These are phyloP conservation scores for Cosmopolites sordidus DNA, from an alignment of 2,888 invertebrate species.

Conservation along the genomic window DNA sequence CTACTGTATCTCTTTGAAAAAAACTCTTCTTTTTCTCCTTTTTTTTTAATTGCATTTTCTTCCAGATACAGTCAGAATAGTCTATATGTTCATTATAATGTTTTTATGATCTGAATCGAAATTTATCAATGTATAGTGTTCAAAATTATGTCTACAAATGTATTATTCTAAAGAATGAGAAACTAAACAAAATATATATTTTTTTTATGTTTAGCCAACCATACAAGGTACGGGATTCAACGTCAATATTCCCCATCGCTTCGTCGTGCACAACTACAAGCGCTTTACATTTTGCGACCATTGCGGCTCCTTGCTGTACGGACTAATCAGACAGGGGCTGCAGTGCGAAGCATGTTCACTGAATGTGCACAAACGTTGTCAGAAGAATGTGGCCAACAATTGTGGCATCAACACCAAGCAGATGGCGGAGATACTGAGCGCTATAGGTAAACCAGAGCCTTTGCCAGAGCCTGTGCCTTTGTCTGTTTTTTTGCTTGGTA, in stretches of 20 bases:
- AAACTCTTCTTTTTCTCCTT: too few species aligned
- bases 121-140: too few species aligned
- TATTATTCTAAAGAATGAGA: too few species aligned
- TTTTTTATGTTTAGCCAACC: constrained; percentile 5
- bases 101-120: too few species aligned
- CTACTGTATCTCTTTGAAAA: too few species aligned
- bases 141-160: too few species aligned
- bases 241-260: constrained; percentile 97
- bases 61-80: too few species aligned
- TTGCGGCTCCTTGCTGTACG: constrained; percentile 96
- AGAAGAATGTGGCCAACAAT: constrained; percentile 98
- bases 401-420: constrained; percentile 97
- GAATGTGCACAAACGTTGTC: constrained; percentile 98
- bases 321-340: constrained; percentile 91
- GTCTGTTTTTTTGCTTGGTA: constrained; percentile 19
- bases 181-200: too few species aligned
- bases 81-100: too few species aligned
- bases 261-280: constrained; percentile 94
- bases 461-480: constrained; percentile 7
- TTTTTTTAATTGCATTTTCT: too few species aligned
- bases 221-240: constrained; percentile 74
- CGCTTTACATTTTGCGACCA: constrained; percentile 99
- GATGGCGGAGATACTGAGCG: constrained; percentile 89
- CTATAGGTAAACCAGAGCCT: constrained; percentile 63
- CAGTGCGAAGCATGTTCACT: constrained; percentile 95